phyloP scores from a whole-genome alignment of 2,113 vertebrate species.

The Catharus bicknelli region DNA sequence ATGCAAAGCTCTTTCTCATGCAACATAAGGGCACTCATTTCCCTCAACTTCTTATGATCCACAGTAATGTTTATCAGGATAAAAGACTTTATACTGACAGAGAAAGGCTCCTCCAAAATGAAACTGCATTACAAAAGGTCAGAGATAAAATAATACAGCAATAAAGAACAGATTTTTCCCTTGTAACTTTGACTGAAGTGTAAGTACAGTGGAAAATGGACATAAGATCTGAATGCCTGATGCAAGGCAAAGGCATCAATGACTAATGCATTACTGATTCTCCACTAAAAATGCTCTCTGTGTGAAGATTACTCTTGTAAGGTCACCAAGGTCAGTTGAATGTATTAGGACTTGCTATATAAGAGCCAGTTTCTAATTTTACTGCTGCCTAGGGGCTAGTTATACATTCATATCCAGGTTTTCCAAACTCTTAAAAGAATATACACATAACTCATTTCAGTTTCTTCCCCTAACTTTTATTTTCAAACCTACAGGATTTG shows the following conservation, averaged over 20 bases:
- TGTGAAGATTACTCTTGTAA: not conserved
- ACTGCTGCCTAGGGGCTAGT: not conserved
- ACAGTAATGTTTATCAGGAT: not conserved
- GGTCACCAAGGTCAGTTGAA: not conserved
- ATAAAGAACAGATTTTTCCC: not conserved
- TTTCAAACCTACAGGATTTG: not conserved
- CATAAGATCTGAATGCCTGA: not conserved
- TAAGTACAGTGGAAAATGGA: not conserved
- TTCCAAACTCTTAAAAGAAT: not conserved
- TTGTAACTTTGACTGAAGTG: not conserved
- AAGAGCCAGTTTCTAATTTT: not conserved
- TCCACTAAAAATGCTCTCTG: not conserved
- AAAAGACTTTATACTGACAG: too few relatives aligned
- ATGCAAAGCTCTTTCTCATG: not conserved
- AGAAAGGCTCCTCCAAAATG: not conserved
- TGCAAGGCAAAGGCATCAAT: not conserved
- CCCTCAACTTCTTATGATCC: not conserved
- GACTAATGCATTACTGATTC: slow-evolving; percentile 11
- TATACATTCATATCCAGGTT: not conserved
- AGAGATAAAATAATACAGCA: not conserved
- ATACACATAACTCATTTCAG: not conserved
- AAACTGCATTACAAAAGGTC: not conserved
- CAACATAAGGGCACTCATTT: not conserved
- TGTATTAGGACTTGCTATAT: not conserved
- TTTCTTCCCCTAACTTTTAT: not conserved